phyloP scores from a whole-genome alignment of 2,888 invertebrate species.

The Spilosoma lubricipeda region DNA sequence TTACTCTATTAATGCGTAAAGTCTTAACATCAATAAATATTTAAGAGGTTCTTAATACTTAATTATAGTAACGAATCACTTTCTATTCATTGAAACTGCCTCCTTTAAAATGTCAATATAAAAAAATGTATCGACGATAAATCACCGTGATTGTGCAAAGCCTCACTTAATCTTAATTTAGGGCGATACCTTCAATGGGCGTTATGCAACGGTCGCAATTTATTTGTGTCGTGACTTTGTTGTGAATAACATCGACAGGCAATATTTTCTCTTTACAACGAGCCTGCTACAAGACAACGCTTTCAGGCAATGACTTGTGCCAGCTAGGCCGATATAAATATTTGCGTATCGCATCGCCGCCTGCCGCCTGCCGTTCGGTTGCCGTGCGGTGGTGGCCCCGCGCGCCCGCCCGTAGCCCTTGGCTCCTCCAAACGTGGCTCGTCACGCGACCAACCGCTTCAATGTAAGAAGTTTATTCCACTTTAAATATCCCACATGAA shows the following conservation, averaged over 20 bases:
- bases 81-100: constrained; percentile 14
- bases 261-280: constrained; percentile 75
- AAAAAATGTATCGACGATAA: constrained; percentile 52
- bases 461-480: constrained; percentile 74
- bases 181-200: constrained; percentile 52
- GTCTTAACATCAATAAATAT: background rate
- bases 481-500: constrained; percentile 70
- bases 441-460: constrained; percentile 70
- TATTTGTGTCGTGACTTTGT: constrained; percentile 67
- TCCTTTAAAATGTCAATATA: constrained; percentile 39
- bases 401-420: constrained; percentile 50
- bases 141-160: constrained; percentile 53
- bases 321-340: constrained; percentile 72
- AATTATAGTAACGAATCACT: background rate
- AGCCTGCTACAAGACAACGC: constrained; percentile 78
- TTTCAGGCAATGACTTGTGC: constrained; percentile 81
- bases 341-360: constrained; percentile 75
- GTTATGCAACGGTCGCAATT: constrained; percentile 57
- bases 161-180: constrained; percentile 70
- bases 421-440: constrained; percentile 61
- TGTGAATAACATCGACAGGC: constrained; percentile 75
- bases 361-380: constrained; percentile 48
- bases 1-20: background rate
- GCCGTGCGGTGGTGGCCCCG: constrained; percentile 48
- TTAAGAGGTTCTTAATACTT: background rate